phyloP scores from a whole-genome alignment of 2,797 vertebrate species.

The Crypturellus tataupa region DNA sequence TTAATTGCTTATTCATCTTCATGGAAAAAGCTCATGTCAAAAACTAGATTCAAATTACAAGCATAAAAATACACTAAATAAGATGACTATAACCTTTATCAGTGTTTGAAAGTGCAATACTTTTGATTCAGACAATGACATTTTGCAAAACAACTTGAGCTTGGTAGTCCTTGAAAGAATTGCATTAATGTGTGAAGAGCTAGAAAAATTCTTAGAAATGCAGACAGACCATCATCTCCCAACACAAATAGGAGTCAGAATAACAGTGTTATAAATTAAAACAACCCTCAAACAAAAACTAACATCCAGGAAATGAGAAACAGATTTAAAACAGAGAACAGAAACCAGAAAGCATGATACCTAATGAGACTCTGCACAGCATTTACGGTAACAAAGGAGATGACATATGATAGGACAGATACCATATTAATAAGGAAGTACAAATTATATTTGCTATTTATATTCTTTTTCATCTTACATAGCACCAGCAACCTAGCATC shows the following conservation, averaged over 20 bases:
- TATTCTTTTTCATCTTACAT: constrained; percentile 18
- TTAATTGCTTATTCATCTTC: constrained; percentile 34
- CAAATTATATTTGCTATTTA: constrained; percentile 41
- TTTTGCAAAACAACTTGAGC: constrained; percentile 52
- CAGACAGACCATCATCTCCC: constrained; percentile 27
- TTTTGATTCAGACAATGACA: constrained; percentile 39
- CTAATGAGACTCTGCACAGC: constrained; percentile 64
- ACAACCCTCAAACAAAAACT: constrained; percentile 62
- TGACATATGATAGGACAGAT: constrained; percentile 60
- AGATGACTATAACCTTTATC: background rate
- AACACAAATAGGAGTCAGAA: constrained; percentile 58
- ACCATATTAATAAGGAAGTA: constrained; percentile 49
- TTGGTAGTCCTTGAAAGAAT: constrained; percentile 44
- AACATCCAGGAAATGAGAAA: constrained; percentile 67
- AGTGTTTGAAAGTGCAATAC: constrained; percentile 15
- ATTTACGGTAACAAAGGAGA: constrained; percentile 62
- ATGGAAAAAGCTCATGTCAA: constrained; percentile 1
- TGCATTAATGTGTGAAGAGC: constrained; percentile 31
- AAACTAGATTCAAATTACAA: background rate
- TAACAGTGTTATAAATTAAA: constrained; percentile 69
- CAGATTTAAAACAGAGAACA: constrained; percentile 65
- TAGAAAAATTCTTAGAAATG: constrained; percentile 46
- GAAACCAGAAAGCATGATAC: constrained; percentile 73
- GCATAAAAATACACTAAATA: constrained; percentile 9
- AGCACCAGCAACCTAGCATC: background rate